These are phyloP conservation scores for Esox lucius DNA, from an alignment of 2,797 vertebrate species.

Conservation along the genomic window DNA sequence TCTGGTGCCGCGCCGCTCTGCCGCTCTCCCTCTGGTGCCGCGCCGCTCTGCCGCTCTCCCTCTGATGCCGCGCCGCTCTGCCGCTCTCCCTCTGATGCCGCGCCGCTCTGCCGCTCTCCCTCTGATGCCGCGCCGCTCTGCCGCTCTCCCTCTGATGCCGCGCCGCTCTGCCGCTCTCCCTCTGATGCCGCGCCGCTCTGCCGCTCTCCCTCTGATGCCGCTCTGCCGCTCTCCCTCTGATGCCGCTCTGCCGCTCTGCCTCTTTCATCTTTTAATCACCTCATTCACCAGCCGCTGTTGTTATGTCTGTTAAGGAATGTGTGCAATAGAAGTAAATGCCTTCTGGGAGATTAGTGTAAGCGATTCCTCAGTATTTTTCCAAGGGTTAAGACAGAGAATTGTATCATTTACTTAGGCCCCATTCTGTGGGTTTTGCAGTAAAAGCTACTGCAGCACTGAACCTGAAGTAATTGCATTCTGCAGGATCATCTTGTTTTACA, in stretches of 20 bases:
- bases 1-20: too few relatives aligned
- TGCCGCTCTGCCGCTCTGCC: neutral
- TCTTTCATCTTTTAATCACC: too few relatives aligned
- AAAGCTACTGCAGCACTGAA: slow-evolving; percentile 14
- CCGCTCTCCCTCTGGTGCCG: neutral
- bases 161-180: too few relatives aligned
- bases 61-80: too few relatives aligned
- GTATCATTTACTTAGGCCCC: neutral
- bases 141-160: neutral
- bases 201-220: too few relatives aligned
- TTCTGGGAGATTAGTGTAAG: neutral
- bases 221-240: neutral
- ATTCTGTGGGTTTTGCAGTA: slow-evolving; percentile 12
- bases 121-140: too few relatives aligned
- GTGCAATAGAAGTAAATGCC: neutral
- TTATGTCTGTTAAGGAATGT: slow-evolving; percentile 1
- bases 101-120: neutral
- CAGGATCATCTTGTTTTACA: neutral
- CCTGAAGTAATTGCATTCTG: neutral
- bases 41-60: too few relatives aligned
- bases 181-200: too few relatives aligned
- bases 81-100: neutral
- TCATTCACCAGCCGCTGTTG: neutral
- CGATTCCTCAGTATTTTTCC: neutral
- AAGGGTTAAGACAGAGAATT: neutral